These are phyloP conservation scores for Homarus americanus DNA, from an alignment of 1,140 invertebrate genomes.

Conservation along the genomic window DNA sequence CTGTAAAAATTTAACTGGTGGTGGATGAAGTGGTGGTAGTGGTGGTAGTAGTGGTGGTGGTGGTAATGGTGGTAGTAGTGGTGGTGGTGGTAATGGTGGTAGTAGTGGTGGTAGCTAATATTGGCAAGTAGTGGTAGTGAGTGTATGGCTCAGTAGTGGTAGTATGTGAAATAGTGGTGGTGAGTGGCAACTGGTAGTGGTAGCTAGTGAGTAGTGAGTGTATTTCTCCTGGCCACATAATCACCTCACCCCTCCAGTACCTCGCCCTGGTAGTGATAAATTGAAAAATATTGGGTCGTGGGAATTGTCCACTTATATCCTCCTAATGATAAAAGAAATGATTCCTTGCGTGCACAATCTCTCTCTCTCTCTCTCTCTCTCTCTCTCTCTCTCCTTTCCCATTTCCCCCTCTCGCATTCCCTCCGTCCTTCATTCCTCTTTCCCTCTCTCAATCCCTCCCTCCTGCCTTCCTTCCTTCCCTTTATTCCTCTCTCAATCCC, in stretches of 20 bases:
- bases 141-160: too few species aligned
- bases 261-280: conserved; percentile 38
- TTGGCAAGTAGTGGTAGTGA: too few species aligned
- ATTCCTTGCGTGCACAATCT: conserved; percentile 13
- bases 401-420: neutral
- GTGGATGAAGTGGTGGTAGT: too few species aligned
- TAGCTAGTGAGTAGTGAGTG: too few species aligned
- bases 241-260: neutral
- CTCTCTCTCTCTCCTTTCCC: neutral
- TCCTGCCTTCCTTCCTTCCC: neutral
- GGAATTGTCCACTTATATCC: conserved; percentile 13
- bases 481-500: neutral
- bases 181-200: too few species aligned
- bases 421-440: neutral
- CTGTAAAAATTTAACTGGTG: too few species aligned
- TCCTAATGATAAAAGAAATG: conserved; percentile 63
- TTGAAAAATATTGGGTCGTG: conserved; percentile 50
- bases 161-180: too few species aligned
- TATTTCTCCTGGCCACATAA: conserved; percentile 5
- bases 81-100: too few species aligned
- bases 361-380: neutral
- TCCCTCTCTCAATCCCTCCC: neutral
- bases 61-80: too few species aligned
- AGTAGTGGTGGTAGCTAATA: too few species aligned
- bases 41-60: too few species aligned